Conservation (phyloP, 2,888 invertebrate species). For the Eumerus sabulonum region DNA sequence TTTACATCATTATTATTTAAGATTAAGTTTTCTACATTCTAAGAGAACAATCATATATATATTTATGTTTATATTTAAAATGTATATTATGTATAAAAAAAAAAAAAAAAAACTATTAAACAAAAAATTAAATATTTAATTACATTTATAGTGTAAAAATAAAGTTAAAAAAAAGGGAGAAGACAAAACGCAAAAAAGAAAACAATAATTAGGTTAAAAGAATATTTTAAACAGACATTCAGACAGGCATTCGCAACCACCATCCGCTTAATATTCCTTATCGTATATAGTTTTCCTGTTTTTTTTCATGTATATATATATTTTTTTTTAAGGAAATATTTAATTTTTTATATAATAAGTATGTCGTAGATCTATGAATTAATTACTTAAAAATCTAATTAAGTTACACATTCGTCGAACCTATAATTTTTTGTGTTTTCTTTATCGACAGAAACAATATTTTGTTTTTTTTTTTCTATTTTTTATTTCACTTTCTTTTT, state of each 20-base stretch:
- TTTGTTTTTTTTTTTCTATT: constrained; percentile 21
- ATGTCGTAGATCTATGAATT: constrained; percentile 38
- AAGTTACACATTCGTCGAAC: constrained; percentile 59
- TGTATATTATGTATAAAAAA: constrained; percentile 24
- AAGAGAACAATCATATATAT: constrained; percentile 56
- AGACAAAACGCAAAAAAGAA: constrained; percentile 18
- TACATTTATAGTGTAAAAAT: constrained; percentile 20
- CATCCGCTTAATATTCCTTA: constrained; percentile 60
- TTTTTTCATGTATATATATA: background rate
- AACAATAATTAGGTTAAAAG: constrained; percentile 13
- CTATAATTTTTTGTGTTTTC: no score
- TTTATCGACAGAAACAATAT: constrained; percentile 22
- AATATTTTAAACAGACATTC: constrained; percentile 42
- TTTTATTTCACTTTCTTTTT: constrained; percentile 7
- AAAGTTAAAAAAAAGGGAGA: constrained; percentile 13
- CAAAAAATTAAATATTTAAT: constrained; percentile 47
- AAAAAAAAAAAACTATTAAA: constrained; percentile 40
- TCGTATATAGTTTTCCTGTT: constrained; percentile 21
- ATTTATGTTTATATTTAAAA: constrained; percentile 4
- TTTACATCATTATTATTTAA: constrained; percentile 13
- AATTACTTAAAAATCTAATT: constrained; percentile 60
- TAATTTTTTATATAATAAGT: constrained; percentile 56
- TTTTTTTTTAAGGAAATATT: constrained; percentile 60
- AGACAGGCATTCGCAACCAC: constrained; percentile 56
- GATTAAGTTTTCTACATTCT: constrained; percentile 45